A percentile compares a stretch with the other conserved stretches of the same genome.
phyloP scores from a whole-genome alignment of 1,140 invertebrate species.

The Atta cephalotes region DNA sequence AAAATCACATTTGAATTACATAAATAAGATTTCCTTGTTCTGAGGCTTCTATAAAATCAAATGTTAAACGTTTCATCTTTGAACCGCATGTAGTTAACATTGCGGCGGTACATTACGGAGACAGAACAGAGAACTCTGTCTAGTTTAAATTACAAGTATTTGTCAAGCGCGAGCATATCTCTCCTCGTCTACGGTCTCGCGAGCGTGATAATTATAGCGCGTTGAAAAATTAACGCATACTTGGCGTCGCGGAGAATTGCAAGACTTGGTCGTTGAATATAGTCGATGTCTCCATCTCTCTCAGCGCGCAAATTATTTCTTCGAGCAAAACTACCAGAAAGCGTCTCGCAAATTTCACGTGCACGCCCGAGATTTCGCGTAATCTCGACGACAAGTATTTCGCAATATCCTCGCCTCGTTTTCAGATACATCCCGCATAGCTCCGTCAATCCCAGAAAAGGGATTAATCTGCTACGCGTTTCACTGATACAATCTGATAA shows the following conservation, averaged over 20 bases:
- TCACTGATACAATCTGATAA: conserved; percentile 16
- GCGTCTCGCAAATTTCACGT: conserved; percentile 33
- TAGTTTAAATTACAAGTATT: conserved; percentile 47
- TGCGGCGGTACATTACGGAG: neutral
- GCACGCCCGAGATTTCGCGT: conserved; percentile 25
- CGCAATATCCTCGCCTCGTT: conserved; percentile 37
- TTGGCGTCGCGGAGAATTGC: conserved; percentile 2
- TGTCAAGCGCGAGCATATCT: conserved; percentile 23
- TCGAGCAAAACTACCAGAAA: conserved; percentile 39
- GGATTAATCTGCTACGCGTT: conserved; percentile 23
- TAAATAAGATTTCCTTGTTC: neutral
- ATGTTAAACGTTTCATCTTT: neutral
- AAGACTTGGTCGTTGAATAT: conserved; percentile 14
- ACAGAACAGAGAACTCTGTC: neutral
- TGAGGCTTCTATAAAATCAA: neutral
- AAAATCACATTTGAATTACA: neutral
- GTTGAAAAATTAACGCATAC: conserved; percentile 44
- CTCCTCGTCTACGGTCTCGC: neutral
- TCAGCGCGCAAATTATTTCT: conserved; percentile 50
- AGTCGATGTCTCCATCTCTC: conserved; percentile 24
- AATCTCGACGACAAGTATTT: conserved; percentile 48
- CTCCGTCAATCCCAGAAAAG: conserved; percentile 27
- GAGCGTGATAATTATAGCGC: conserved; percentile 33
- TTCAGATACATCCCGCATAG: conserved; percentile 11
- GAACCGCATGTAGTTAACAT: conserved; percentile 9